A percentile compares a stretch with the other conserved stretches of the same genome.
These are phyloP conservation scores for Onychomys leucogaster DNA, from an alignment of 2,797 vertebrate genomes.

Conservation along the genomic window DNA sequence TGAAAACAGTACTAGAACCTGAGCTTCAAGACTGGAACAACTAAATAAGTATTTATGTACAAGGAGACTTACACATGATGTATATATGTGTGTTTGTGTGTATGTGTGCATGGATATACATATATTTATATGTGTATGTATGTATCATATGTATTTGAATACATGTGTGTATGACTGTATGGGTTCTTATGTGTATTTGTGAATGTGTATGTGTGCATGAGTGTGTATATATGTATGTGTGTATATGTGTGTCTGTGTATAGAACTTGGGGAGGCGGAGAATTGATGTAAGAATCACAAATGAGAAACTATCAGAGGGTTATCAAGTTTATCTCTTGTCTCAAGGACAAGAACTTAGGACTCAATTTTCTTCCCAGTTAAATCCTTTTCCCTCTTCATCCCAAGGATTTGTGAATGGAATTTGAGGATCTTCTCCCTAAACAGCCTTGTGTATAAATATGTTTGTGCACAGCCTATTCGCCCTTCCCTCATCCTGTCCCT, in stretches of 20 bases:
- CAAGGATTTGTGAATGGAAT: background rate
- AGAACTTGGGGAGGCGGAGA: background rate
- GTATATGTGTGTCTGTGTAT: no score
- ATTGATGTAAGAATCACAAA: background rate
- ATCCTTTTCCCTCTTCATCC: background rate
- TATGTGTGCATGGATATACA: background rate
- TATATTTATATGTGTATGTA: background rate
- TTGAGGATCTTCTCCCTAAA: background rate
- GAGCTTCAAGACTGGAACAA: background rate
- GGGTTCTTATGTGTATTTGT: background rate
- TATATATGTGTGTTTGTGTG: background rate
- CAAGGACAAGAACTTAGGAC: background rate
- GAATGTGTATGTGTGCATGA: background rate
- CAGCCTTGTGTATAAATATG: background rate
- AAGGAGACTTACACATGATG: background rate
- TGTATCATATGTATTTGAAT: background rate
- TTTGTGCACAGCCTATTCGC: background rate
- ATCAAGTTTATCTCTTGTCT: background rate
- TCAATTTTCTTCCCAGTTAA: background rate
- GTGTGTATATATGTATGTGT: background rate
- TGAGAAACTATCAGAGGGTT: background rate
- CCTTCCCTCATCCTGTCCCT: background rate
- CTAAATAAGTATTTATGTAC: background rate
- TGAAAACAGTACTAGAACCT: background rate
- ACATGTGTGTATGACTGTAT: background rate